Conservation (phyloP, 1,140 invertebrate species). For the Propsilocerus akamusi region DNA sequence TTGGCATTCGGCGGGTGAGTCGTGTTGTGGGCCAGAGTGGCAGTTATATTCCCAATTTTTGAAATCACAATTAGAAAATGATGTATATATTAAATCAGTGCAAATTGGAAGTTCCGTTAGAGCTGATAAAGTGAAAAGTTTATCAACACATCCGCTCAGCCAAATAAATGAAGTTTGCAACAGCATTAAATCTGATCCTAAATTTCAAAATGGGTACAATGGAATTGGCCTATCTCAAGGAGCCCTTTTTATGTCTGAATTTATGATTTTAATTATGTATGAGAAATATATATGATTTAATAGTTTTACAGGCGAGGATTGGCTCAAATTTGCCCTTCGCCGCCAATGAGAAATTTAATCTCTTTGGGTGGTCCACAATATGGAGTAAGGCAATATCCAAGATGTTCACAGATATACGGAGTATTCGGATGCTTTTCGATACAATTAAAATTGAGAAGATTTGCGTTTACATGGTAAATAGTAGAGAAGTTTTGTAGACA, state of each 20-base stretch:
- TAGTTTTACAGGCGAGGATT: conserved; percentile 41
- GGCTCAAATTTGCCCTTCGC: conserved; percentile 75
- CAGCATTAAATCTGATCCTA: conserved; percentile 44
- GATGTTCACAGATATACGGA: background rate
- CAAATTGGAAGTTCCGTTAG: background rate
- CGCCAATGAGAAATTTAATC: conserved; percentile 71
- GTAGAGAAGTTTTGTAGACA: no score
- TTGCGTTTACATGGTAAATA: background rate
- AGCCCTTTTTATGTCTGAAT: conserved; percentile 70
- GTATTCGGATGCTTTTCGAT: background rate
- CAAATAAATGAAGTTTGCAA: conserved; percentile 62
- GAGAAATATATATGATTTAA: background rate
- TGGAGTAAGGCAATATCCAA: conserved; percentile 28
- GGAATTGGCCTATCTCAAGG: conserved; percentile 97
- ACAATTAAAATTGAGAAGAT: conserved; percentile 12
- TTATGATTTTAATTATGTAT: background rate
- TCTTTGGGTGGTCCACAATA: conserved; percentile 95
- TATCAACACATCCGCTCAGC: background rate
- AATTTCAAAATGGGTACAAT: conserved; percentile 71
- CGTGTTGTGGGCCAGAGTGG: background rate
- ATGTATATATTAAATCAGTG: background rate
- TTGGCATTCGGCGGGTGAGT: background rate
- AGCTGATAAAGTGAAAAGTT: background rate
- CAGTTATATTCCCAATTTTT: background rate
- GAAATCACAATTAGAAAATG: background rate